A percentile compares a stretch with the other conserved stretches of the same genome.
phyloP scores from a whole-genome alignment of 2,888 invertebrate species.

The Pseudococcus longispinus region DNA sequence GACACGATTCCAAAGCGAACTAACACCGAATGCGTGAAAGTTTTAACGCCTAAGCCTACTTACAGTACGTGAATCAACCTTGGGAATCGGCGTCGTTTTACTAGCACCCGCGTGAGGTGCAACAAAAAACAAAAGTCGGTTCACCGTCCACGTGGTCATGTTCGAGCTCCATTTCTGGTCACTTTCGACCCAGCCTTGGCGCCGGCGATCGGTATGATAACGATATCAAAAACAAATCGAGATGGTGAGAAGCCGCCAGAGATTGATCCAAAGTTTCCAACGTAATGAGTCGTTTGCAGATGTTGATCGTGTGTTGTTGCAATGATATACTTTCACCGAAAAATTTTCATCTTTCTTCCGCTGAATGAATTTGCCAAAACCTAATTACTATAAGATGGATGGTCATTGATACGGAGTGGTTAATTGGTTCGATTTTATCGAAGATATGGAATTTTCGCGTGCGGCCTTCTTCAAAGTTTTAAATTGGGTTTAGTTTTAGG shows the following conservation, averaged over 20 bases:
- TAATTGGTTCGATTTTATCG: no score
- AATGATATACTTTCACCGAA: neutral
- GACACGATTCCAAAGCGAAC: constrained; percentile 14
- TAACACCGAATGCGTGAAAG: no score
- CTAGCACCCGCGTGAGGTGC: neutral
- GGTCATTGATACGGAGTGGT: no score
- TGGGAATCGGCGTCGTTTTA: neutral
- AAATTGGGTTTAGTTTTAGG: no score
- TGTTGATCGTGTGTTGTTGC: neutral
- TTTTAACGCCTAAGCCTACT: neutral
- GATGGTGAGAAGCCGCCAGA: neutral
- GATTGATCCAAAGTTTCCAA: neutral
- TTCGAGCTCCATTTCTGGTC: neutral
- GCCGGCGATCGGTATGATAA: neutral
- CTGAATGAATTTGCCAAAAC: no score
- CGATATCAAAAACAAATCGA: neutral
- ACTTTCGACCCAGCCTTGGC: neutral
- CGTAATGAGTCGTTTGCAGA: neutral
- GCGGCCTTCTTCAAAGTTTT: no score
- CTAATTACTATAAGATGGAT: no score
- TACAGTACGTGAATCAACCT: constrained; percentile 24
- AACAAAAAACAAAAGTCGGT: constrained; percentile 25
- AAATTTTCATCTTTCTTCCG: neutral
- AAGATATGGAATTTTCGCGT: no score
- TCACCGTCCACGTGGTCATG: no score